Conservation (phyloP, 2,888 invertebrate genomes). For the Phyllotreta cruciferae region DNA sequence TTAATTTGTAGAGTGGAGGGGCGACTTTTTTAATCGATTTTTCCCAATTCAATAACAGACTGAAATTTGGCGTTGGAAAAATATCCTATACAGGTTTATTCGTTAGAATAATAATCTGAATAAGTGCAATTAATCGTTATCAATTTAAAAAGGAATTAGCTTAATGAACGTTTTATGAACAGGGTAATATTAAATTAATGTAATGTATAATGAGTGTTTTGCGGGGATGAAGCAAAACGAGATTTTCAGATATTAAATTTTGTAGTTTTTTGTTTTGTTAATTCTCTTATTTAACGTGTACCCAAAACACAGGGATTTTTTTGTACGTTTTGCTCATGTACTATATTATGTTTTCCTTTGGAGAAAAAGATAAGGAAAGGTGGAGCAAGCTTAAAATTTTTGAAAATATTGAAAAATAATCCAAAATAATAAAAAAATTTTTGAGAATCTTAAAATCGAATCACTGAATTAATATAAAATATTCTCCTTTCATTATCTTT, state of each 20-base stretch:
- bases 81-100: constrained; percentile 16
- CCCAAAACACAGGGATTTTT: neutral
- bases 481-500: no score
- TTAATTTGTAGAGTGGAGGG: no score
- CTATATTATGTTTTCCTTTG: no score
- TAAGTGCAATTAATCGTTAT: constrained; percentile 31
- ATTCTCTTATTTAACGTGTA: neutral
- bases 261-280: neutral
- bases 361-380: no score
- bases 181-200: constrained; percentile 27
- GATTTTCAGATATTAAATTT: constrained; percentile 6
- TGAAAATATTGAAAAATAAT: no score
- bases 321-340: no score
- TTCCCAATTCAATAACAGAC: constrained; percentile 30
- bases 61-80: constrained; percentile 30
- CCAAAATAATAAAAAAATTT: no score
- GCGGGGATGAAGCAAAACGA: neutral
- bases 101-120: constrained; percentile 24
- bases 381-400: no score
- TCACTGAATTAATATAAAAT: no score
- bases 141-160: constrained; percentile 17
- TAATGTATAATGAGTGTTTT: constrained; percentile 1
- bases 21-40: constrained; percentile 2
- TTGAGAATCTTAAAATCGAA: no score
- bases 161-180: constrained; percentile 27